Evolutionary conservation across 2,888 invertebrate species (phyloP).

Genomic region (Caenorhabditis drosophilae): DNA sequence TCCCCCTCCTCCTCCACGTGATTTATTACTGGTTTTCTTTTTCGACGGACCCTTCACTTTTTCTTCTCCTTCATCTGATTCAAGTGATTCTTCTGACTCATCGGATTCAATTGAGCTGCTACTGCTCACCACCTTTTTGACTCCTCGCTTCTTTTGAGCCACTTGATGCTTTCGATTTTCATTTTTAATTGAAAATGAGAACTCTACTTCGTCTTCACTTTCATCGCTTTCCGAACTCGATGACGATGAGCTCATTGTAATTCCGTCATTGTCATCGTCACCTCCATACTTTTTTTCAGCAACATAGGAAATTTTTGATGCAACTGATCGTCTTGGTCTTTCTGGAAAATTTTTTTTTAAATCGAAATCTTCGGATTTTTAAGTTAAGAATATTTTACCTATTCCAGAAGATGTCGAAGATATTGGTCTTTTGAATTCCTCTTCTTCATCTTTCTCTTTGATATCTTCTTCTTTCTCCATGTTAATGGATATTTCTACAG

Average conservation of each 20-base stretch:
- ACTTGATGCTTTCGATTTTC: neutral
- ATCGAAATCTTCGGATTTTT: neutral
- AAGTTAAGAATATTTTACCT: neutral
- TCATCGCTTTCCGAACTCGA: neutral
- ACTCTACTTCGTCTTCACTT: conserved; percentile 1
- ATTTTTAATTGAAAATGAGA: conserved; percentile 1
- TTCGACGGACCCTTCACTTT: neutral
- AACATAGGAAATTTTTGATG: conserved; percentile 7
- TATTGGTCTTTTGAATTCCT: too few relatives aligned
- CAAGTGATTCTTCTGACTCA: neutral
- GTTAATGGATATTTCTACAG: neutral
- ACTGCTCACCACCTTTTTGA: conserved; percentile 3
- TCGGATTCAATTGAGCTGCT: conserved; percentile 1
- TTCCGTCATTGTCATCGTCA: conserved; percentile 7
- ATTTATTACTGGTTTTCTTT: neutral
- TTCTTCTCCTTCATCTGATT: neutral
- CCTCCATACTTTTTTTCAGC: too few relatives aligned
- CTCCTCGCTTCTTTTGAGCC: neutral
- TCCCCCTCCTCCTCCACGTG: neutral
- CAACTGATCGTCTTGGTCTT: conserved; percentile 12
- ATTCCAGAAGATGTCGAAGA: too few relatives aligned
- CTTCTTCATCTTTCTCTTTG: neutral
- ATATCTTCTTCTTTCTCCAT: neutral
- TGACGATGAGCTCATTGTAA: conserved; percentile 9
- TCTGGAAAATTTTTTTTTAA: neutral